Evolutionary conservation across 2,888 invertebrate species (phyloP).

Genomic region (Tetragonisca angustula): DNA sequence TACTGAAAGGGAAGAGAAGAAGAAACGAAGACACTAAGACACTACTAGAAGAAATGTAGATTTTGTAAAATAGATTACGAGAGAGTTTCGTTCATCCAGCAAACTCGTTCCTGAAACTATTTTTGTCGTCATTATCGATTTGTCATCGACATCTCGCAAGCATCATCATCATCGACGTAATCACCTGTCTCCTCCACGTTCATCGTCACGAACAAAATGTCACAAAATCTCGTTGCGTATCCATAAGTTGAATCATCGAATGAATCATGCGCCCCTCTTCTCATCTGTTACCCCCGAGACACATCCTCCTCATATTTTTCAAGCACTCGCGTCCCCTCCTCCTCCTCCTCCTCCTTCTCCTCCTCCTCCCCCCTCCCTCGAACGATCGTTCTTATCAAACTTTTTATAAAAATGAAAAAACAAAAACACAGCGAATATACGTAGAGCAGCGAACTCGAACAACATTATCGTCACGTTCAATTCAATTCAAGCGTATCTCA

Average conservation of each 20-base stretch:
- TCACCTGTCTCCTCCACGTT: conserved; percentile 60
- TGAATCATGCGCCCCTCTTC: background rate
- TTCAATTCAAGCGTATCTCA: background rate
- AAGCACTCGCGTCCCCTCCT: no score
- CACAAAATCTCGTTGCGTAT: conserved; percentile 8
- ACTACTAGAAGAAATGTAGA: background rate
- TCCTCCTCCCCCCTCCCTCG: no score
- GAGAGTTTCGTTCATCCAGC: conserved; percentile 40
- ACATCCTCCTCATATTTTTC: background rate
- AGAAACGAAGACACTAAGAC: background rate
- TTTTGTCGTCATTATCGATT: conserved; percentile 54
- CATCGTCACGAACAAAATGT: conserved; percentile 31
- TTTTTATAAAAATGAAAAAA: background rate
- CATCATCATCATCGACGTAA: conserved; percentile 54
- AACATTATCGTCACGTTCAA: conserved; percentile 9
- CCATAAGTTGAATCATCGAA: conserved; percentile 29
- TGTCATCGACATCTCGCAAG: conserved; percentile 49
- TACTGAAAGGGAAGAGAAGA: background rate
- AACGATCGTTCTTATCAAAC: conserved; percentile 1
- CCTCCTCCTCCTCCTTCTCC: no score
- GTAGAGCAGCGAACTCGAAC: conserved; percentile 6
- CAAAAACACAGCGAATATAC: background rate
- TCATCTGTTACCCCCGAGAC: conserved; percentile 5
- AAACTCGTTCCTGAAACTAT: conserved; percentile 44
- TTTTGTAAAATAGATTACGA: conserved; percentile 4